Evolutionary conservation across 2,888 invertebrate genomes (phyloP).

Genomic region (Netelia fuscicornis): DNA sequence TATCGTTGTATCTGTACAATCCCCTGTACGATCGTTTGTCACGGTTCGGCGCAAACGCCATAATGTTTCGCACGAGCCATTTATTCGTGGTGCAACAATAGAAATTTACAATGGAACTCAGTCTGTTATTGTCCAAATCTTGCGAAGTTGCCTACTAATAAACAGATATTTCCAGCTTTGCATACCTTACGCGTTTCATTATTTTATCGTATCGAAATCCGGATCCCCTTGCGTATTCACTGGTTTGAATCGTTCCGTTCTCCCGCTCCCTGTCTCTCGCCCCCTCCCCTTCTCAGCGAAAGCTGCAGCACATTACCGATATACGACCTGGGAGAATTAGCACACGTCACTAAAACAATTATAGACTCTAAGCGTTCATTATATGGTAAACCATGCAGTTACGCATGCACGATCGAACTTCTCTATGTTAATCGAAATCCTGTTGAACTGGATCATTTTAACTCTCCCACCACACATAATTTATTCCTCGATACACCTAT

Average conservation of each 20-base stretch:
- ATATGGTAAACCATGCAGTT: slow-evolving; percentile 56
- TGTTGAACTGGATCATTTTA: slow-evolving; percentile 44
- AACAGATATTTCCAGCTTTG: background rate
- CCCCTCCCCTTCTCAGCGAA: background rate
- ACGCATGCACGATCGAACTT: slow-evolving; percentile 44
- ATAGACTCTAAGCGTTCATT: slow-evolving; percentile 65
- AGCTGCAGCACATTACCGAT: slow-evolving; percentile 46
- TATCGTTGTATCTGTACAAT: background rate
- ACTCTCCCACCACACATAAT: slow-evolving; percentile 42
- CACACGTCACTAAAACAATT: slow-evolving; percentile 63
- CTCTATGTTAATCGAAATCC: slow-evolving; percentile 63
- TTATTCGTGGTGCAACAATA: background rate
- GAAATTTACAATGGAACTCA: slow-evolving; percentile 27
- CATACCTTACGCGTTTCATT: slow-evolving; percentile 2
- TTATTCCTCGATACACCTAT: slow-evolving; percentile 45
- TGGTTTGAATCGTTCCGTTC: slow-evolving; percentile 29
- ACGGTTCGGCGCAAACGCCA: background rate
- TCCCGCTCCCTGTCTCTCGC: too few relatives aligned
- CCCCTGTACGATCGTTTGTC: slow-evolving; percentile 1
- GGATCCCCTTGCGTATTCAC: slow-evolving; percentile 5
- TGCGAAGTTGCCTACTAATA: slow-evolving; percentile 12
- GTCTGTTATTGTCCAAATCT: slow-evolving; percentile 16
- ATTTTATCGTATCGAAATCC: background rate
- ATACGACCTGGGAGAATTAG: slow-evolving; percentile 51
- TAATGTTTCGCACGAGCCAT: background rate